Conservation (phyloP, 2,888 invertebrate genomes). For the Serrognathus titanus region DNA sequence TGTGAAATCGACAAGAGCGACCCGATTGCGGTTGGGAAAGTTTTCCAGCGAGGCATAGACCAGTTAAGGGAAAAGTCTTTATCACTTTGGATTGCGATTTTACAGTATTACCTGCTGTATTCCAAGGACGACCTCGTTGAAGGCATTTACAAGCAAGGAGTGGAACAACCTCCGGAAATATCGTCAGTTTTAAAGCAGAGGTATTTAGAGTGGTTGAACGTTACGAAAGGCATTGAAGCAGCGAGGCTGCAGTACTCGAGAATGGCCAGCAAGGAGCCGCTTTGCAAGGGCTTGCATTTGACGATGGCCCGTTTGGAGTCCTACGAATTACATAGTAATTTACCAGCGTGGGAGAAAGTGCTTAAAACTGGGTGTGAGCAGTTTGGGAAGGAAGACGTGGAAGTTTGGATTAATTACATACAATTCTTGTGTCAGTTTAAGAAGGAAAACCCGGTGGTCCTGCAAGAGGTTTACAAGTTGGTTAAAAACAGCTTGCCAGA, state of each 20-base stretch:
- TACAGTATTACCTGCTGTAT: conserved; percentile 41
- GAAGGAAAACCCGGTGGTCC: too few relatives aligned
- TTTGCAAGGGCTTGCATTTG: conserved; percentile 38
- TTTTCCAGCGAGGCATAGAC: conserved; percentile 40
- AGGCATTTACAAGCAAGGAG: conserved; percentile 46
- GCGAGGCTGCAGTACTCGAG: conserved; percentile 62
- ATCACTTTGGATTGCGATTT: conserved; percentile 49
- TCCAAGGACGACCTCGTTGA: conserved; percentile 43
- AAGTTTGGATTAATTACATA: conserved; percentile 73
- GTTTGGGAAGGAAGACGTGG: conserved; percentile 62
- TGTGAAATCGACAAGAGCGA: conserved; percentile 49
- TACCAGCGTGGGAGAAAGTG: conserved; percentile 56
- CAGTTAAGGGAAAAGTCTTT: conserved; percentile 45
- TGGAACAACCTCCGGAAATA: conserved; percentile 53
- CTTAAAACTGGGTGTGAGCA: conserved; percentile 62
- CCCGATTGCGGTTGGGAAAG: conserved; percentile 38
- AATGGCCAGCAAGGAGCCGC: conserved; percentile 44
- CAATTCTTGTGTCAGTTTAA: conserved; percentile 55
- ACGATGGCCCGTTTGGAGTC: conserved; percentile 53
- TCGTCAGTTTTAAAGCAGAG: conserved; percentile 57
- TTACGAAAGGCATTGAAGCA: conserved; percentile 51
- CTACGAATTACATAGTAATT: conserved; percentile 50
- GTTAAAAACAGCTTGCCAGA: conserved; percentile 6
- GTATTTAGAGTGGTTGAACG: conserved; percentile 57
- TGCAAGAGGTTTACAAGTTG: not conserved